These are phyloP conservation scores for Triops cancriformis DNA, from an alignment of 1,140 invertebrate genomes.

Conservation along the genomic window DNA sequence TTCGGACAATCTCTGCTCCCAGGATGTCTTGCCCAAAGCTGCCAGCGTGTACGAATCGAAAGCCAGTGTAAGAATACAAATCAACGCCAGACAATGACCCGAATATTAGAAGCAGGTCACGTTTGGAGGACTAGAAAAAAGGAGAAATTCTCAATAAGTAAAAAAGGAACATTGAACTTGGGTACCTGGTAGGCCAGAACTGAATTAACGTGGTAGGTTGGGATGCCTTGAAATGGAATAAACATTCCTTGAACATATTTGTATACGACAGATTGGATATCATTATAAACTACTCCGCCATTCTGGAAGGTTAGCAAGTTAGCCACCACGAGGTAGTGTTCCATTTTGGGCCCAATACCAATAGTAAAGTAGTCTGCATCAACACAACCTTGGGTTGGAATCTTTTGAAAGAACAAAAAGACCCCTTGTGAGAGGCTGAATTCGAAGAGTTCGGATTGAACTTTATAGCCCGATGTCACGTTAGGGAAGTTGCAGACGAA, in stretches of 20 bases:
- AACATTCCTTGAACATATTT: background rate
- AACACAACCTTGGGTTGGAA: background rate
- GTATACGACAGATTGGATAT: background rate
- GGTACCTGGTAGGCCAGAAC: background rate
- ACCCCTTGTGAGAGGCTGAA: background rate
- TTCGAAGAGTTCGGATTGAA: background rate
- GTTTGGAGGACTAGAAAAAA: background rate
- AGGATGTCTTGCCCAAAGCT: background rate
- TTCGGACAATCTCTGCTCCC: background rate
- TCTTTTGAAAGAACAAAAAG: background rate
- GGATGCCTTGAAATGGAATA: background rate
- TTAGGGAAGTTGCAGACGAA: background rate
- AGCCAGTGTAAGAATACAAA: background rate
- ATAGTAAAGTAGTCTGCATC: background rate
- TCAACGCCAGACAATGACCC: background rate
- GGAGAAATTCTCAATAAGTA: background rate
- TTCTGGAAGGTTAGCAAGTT: background rate
- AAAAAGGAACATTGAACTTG: background rate
- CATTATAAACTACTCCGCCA: background rate
- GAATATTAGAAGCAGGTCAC: background rate
- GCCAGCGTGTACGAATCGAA: background rate
- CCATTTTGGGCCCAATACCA: background rate
- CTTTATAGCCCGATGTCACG: background rate
- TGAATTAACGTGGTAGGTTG: background rate
- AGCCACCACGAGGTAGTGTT: background rate